Evolutionary conservation across 1,140 invertebrate genomes (phyloP).

Genomic region (Bathynomus jamesi): DNA sequence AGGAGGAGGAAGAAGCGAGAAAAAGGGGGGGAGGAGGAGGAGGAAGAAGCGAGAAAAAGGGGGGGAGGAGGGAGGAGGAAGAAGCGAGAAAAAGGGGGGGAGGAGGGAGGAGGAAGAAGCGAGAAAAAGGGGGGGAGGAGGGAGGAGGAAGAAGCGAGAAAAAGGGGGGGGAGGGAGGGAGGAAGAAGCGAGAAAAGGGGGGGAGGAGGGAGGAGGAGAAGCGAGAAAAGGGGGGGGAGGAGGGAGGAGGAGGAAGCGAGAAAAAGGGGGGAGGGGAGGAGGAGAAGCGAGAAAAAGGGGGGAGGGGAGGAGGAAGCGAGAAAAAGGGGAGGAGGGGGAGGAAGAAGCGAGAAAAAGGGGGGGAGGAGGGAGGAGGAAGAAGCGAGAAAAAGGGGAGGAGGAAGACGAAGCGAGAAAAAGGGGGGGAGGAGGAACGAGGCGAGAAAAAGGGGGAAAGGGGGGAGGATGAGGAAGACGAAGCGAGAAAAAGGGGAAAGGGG

Average conservation of each 20-base stretch:
- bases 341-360: background rate
- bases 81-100: background rate
- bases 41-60: background rate
- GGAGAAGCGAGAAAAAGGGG: too few species aligned
- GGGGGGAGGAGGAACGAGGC: background rate
- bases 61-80: background rate
- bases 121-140: background rate
- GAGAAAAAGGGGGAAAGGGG: background rate
- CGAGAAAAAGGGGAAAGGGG: background rate
- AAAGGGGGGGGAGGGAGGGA: background rate
- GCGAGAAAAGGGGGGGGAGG: background rate
- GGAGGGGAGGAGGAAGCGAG: too few species aligned
- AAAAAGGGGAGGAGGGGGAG: background rate
- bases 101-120: background rate
- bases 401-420: background rate
- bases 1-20: background rate
- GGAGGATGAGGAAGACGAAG: background rate
- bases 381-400: background rate
- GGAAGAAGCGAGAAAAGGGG: background rate
- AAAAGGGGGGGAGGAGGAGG: background rate
- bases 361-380: too few species aligned
- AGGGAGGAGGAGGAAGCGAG: background rate
- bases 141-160: too few species aligned
- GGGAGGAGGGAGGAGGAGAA: background rate
- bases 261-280: background rate